Evolutionary conservation across 2,888 invertebrate genomes (phyloP).

Genomic region (Volucella inanis): DNA sequence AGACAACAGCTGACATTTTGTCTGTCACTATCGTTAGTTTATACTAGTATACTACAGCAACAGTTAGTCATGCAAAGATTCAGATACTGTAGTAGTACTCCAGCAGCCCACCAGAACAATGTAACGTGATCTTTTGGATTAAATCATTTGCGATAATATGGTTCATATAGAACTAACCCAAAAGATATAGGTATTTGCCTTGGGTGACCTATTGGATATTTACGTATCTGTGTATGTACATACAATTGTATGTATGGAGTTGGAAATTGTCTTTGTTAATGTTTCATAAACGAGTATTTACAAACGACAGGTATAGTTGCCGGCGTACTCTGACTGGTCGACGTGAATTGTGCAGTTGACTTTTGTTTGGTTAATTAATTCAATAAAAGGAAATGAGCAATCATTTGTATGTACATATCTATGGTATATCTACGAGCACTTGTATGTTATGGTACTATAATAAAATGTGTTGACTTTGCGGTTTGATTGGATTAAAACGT

Average conservation of each 20-base stretch:
- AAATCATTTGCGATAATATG: slow-evolving; percentile 50
- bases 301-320: too few species aligned
- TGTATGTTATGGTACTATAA: slow-evolving; percentile 6
- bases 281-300: slow-evolving; percentile 14
- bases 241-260: slow-evolving; percentile 4
- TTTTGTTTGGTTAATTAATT: slow-evolving; percentile 72
- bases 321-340: slow-evolving; percentile 9
- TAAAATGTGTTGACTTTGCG: slow-evolving; percentile 32
- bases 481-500: slow-evolving; percentile 46
- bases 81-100: slow-evolving; percentile 2
- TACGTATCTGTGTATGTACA: not conserved
- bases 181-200: slow-evolving; percentile 62
- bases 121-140: slow-evolving; percentile 61
- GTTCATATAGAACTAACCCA: slow-evolving; percentile 30
- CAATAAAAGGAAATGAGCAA: slow-evolving; percentile 72
- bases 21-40: slow-evolving; percentile 30
- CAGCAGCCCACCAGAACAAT: slow-evolving; percentile 14
- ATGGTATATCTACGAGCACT: not conserved
- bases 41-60: not conserved
- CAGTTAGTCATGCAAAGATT: not conserved
- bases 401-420: slow-evolving; percentile 43
- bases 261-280: slow-evolving; percentile 57
- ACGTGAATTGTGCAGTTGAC: slow-evolving; percentile 57
- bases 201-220: slow-evolving; percentile 64
- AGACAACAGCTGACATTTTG: slow-evolving; percentile 57